Conservation (phyloP, 2,113 vertebrate genomes). For the Coregonus clupeaformis region DNA sequence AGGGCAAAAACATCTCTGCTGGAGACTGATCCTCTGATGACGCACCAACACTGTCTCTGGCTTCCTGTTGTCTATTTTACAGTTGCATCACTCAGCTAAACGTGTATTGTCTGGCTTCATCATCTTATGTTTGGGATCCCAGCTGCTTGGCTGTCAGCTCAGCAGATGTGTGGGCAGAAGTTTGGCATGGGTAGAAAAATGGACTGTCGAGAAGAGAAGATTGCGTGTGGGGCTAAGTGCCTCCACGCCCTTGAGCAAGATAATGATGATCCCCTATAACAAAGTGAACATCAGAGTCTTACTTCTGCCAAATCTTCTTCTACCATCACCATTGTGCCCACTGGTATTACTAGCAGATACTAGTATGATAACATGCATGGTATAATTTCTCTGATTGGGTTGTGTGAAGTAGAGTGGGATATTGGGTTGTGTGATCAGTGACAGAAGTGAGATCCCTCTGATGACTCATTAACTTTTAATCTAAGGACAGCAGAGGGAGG, state of each 20-base stretch:
- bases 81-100: constrained; percentile 35
- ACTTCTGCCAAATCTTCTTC: background rate
- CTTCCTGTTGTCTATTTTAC: constrained; percentile 24
- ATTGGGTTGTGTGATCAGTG: background rate
- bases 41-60: constrained; percentile 24
- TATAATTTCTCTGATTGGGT: too few relatives aligned
- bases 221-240: background rate
- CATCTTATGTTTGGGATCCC: constrained; percentile 27
- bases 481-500: too few relatives aligned
- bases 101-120: constrained; percentile 13
- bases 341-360: too few relatives aligned
- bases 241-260: background rate
- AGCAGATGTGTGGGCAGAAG: constrained; percentile 18
- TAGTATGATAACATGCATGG: too few relatives aligned
- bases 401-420: too few relatives aligned
- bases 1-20: background rate
- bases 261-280: background rate
- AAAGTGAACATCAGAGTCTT: background rate
- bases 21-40: constrained; percentile 5
- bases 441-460: too few relatives aligned
- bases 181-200: constrained; percentile 1
- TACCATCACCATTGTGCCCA: background rate
- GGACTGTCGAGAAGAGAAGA: background rate
- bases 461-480: too few relatives aligned
- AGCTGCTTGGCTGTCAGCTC: constrained; percentile 25